Conservation (phyloP, 2,888 invertebrate genomes). For the Antheraea assamensis region DNA sequence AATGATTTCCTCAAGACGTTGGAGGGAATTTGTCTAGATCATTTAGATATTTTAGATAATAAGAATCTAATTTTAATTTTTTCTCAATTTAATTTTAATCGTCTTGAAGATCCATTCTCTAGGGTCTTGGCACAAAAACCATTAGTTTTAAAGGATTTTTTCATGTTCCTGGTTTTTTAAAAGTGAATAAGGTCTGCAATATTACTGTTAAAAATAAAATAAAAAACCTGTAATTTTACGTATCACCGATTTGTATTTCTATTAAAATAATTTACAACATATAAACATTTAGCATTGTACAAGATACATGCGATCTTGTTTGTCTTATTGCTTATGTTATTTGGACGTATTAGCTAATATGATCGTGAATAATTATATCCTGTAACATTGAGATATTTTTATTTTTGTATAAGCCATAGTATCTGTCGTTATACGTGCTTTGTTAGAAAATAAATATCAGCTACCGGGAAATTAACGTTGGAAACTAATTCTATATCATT, state of each 20-base stretch:
- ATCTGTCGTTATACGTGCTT: not conserved
- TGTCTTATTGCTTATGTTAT: constrained; percentile 14
- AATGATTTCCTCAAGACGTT: no score
- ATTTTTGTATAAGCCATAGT: not conserved
- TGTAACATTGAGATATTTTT: constrained; percentile 1
- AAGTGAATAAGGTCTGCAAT: no score
- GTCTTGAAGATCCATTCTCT: no score
- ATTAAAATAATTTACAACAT: constrained; percentile 29
- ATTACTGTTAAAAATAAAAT: no score
- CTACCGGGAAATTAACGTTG: not conserved
- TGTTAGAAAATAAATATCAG: not conserved
- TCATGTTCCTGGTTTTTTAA: no score
- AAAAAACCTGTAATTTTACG: constrained; percentile 33
- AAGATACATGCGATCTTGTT: not conserved
- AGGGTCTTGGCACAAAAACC: no score
- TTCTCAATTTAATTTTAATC: no score
- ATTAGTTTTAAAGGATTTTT: no score
- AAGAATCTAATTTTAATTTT: no score
- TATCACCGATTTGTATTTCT: constrained; percentile 55
- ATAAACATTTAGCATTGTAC: constrained; percentile 14
- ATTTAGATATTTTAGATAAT: no score
- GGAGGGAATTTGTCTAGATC: no score
- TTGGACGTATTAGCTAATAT: constrained; percentile 7
- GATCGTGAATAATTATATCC: not conserved
- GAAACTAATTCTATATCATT: not conserved